Evolutionary conservation across 2,888 invertebrate genomes (phyloP).

Genomic region (Dermolepida albohirtum): DNA sequence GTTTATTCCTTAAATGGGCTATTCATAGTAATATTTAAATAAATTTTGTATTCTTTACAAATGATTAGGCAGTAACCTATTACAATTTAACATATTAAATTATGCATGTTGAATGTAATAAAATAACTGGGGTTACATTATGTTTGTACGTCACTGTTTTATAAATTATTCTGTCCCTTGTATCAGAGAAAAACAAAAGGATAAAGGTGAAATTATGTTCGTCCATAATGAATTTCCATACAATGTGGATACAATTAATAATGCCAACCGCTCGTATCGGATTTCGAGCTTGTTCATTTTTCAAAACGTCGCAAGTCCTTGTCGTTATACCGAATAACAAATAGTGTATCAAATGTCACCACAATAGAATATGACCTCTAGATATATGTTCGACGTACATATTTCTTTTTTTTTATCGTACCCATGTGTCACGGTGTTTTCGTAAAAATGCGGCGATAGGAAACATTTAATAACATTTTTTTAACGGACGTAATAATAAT

Average conservation of each 20-base stretch:
- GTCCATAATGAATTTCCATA: slow-evolving; percentile 1
- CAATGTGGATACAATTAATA: slow-evolving; percentile 1
- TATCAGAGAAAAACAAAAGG: too few species aligned
- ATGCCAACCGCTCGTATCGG: background rate
- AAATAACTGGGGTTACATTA: too few species aligned
- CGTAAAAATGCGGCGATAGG: background rate
- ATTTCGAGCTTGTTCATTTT: slow-evolving; percentile 23
- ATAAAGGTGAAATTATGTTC: background rate
- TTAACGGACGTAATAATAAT: background rate
- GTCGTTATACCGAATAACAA: slow-evolving; percentile 25
- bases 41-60: too few species aligned
- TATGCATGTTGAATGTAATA: too few species aligned
- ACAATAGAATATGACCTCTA: slow-evolving; percentile 31
- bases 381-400: slow-evolving; percentile 6
- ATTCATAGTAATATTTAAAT: too few species aligned
- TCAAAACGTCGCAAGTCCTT: slow-evolving; percentile 19
- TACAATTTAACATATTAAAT: too few species aligned
- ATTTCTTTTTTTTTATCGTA: slow-evolving; percentile 2
- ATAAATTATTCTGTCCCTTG: too few species aligned
- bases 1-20: too few species aligned
- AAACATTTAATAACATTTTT: slow-evolving; percentile 6
- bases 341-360: slow-evolving; percentile 18
- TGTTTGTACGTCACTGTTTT: too few species aligned
- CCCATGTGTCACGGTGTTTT: slow-evolving; percentile 7
- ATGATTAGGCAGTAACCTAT: too few species aligned